Percentiles rank a stretch among this genome's conserved stretches.
Evolutionary conservation across 1,140 invertebrate species (phyloP).

Genomic region (Drosophila ambigua): DNA sequence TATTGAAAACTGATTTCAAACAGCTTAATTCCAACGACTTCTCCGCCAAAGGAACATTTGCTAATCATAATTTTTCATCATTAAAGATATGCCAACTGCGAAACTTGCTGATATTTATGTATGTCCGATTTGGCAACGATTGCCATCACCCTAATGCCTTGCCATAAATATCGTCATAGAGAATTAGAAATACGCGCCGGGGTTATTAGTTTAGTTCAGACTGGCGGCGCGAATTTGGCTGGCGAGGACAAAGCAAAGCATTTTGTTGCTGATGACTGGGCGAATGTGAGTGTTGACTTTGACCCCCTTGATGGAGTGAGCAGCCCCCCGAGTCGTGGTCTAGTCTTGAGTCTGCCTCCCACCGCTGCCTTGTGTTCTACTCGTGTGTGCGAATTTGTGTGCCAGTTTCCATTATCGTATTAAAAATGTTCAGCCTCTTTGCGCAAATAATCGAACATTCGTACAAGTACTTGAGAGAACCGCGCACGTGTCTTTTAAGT

Average conservation of each 20-base stretch:
- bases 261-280: constrained; percentile 66
- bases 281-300: constrained; percentile 74
- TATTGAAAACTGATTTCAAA: not conserved
- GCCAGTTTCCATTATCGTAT: constrained; percentile 38
- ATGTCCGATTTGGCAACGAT: constrained; percentile 21
- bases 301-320: constrained; percentile 62
- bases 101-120: too few species aligned
- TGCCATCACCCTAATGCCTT: constrained; percentile 48
- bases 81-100: too few species aligned
- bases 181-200: constrained; percentile 40
- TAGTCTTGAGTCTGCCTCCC: constrained; percentile 45
- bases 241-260: constrained; percentile 44
- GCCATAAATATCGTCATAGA: constrained; percentile 28
- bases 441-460: constrained; percentile 39
- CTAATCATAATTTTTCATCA: too few species aligned
- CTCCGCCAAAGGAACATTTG: too few species aligned
- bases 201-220: constrained; percentile 55
- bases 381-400: constrained; percentile 18
- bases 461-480: constrained; percentile 33
- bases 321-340: constrained; percentile 40
- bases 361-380: constrained; percentile 39
- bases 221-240: constrained; percentile 27
- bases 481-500: constrained; percentile 40
- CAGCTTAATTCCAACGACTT: too few species aligned
- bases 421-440: constrained; percentile 24